Evolutionary conservation across 2,797 vertebrate genomes (phyloP).

Genomic region (Acanthis flammea): DNA sequence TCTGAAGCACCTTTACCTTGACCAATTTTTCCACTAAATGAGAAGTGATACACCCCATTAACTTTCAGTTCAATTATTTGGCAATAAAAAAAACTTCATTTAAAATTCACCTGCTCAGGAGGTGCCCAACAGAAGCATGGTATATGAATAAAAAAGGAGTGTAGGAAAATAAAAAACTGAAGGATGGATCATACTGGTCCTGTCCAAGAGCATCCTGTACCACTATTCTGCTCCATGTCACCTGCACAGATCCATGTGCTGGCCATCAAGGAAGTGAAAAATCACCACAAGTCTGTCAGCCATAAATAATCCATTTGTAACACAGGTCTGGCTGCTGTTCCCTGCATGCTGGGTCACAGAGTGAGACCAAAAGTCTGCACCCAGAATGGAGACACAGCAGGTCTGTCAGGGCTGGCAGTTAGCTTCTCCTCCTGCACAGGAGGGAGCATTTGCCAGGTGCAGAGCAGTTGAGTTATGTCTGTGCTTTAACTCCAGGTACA

Average conservation of each 20-base stretch:
- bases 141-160: background rate
- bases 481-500: background rate
- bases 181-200: background rate
- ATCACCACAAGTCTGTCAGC: background rate
- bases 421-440: background rate
- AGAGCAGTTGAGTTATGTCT: background rate
- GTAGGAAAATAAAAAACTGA: background rate
- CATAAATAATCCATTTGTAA: background rate
- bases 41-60: background rate
- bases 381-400: background rate
- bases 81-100: background rate
- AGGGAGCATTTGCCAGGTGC: background rate
- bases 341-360: background rate
- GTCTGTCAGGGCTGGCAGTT: background rate
- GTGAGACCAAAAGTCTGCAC: background rate
- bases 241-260: background rate
- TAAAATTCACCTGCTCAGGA: background rate
- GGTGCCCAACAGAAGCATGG: background rate
- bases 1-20: background rate
- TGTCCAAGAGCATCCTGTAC: background rate
- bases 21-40: background rate
- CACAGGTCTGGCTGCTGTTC: background rate
- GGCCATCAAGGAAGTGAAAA: background rate
- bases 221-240: rapidly evolving
- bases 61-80: background rate